Percentiles rank a stretch among this genome's conserved stretches.
phyloP scores from a whole-genome alignment of 2,113 vertebrate genomes.

The Ia io region DNA sequence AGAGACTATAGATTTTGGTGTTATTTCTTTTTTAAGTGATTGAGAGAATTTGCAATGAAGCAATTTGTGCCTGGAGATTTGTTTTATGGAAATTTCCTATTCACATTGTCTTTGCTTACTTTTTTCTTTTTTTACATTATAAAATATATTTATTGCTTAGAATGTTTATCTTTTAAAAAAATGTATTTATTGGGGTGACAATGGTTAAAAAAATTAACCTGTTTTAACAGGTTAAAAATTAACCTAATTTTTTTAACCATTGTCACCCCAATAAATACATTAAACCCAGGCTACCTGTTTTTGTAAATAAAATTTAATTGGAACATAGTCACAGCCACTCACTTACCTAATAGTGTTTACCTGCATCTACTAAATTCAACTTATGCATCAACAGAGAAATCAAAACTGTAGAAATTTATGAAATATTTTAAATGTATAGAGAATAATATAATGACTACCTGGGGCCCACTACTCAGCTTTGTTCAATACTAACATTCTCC shows the following conservation, averaged over 20 bases:
- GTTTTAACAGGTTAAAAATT: no score
- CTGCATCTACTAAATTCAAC: conserved; percentile 52
- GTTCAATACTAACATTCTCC: neutral
- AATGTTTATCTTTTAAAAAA: neutral
- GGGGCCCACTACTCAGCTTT: neutral
- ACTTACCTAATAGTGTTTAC: conserved; percentile 8
- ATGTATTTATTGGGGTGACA: neutral
- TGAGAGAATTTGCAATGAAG: neutral
- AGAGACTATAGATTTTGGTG: neutral
- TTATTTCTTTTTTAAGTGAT: neutral
- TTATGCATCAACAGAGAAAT: conserved; percentile 1
- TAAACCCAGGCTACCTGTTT: neutral
- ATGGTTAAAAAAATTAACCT: neutral
- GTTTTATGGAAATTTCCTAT: neutral
- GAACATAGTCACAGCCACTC: neutral
- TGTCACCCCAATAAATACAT: no score
- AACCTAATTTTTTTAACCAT: no score
- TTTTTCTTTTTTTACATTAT: neutral
- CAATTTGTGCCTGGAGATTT: neutral
- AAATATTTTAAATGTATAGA: neutral
- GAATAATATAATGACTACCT: neutral
- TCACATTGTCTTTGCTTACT: neutral
- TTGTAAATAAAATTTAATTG: neutral
- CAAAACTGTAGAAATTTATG: neutral
- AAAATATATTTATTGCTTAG: neutral